Evolutionary conservation across 2,888 invertebrate species (phyloP).

Genomic region (Dryadula phaetusa): DNA sequence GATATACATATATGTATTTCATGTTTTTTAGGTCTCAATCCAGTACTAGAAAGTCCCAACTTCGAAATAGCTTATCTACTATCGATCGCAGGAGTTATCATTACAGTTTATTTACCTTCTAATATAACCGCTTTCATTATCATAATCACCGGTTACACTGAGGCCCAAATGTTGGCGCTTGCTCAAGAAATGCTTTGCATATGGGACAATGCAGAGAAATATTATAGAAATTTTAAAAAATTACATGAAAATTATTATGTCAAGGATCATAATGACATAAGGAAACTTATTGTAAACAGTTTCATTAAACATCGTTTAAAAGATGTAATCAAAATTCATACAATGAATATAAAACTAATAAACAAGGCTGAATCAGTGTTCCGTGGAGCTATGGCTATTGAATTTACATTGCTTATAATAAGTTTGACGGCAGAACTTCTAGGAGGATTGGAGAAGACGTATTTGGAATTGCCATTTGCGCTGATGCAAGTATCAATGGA

Average conservation of each 20-base stretch:
- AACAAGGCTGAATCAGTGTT: slow-evolving; percentile 55
- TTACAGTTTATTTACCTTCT: slow-evolving; percentile 50
- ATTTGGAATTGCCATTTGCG: slow-evolving; percentile 50
- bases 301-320: slow-evolving; percentile 53
- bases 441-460: slow-evolving; percentile 18
- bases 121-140: slow-evolving; percentile 55
- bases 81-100: neutral
- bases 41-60: slow-evolving; percentile 34
- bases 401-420: slow-evolving; percentile 56
- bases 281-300: slow-evolving; percentile 49
- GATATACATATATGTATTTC: neutral
- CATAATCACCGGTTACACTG: slow-evolving; percentile 59
- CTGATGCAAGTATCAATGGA: slow-evolving; percentile 10
- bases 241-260: neutral
- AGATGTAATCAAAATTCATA: slow-evolving; percentile 55
- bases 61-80: slow-evolving; percentile 31
- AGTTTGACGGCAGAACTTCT: slow-evolving; percentile 51
- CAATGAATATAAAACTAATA: slow-evolving; percentile 52
- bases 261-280: slow-evolving; percentile 1
- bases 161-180: slow-evolving; percentile 62
- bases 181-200: slow-evolving; percentile 57
- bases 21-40: slow-evolving; percentile 33
- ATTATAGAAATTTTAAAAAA: slow-evolving; percentile 33
- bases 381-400: slow-evolving; percentile 57
- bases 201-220: slow-evolving; percentile 55